Evolutionary conservation across 1,140 invertebrate genomes (phyloP), one percentile per base, ranked within the genome.

Genomic region (Homalodisca vitripennis): DNA sequence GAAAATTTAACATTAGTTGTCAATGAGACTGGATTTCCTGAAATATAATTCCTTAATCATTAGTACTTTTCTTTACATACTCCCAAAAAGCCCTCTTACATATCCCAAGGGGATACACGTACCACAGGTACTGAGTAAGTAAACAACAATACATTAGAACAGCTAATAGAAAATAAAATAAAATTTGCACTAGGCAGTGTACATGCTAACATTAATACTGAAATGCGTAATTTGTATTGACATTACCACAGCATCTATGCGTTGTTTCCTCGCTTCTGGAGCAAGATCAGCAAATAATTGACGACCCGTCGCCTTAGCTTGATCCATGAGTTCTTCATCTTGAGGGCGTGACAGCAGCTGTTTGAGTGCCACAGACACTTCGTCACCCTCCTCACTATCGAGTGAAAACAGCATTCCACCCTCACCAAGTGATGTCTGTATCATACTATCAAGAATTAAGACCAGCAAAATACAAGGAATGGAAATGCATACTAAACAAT

Each of bases 261-360:
- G 88, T 17, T 84, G 81, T 48, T 88, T 82, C 63, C 87, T 80
- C 67, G 87, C 84, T 17, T 84, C 76, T 0, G 84, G 82, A 12
- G 86, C 79, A 73, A 91, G 79, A 71, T 84, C 80, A 30, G 83
- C 81, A 75, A 89, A 93, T 17, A 94, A 84, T 74, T 89, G 86
- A 73, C 87, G 87, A 17, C 92, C 92, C 47, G 86, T 88, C 73
- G 91, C 88, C 79, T 92, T 89, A 0, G 92, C 92, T 67, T 87
- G 84, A 29, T 89, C 88, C 79, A 94, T 90, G 71, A 85, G 84
- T 74, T 93, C 91, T 75, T 93, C 70, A 48, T 67, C 70, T 51
- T 71, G 67, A 24, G 73, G 73, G 1, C 70, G 3, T 75, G 75
- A 73, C 75, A 75, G 71, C 30, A 82, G 70, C 51, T 78, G 72